Conservation (phyloP, 2,113 vertebrate species). For the Perccottus glenii region DNA sequence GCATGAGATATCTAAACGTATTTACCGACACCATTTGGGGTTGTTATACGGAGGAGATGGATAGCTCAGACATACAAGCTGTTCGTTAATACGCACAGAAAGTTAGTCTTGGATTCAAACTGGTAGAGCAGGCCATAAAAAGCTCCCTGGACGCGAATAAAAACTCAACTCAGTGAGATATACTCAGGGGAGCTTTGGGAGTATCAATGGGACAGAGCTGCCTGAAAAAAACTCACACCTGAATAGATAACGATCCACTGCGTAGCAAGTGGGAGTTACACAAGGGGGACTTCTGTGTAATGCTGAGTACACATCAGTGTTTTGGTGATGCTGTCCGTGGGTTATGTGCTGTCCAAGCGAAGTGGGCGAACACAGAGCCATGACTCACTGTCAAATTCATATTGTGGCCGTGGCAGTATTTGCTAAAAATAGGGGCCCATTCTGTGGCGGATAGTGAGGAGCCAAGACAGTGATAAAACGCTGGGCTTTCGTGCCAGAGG, state of each 20-base stretch:
- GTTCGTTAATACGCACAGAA: slow-evolving; percentile 44
- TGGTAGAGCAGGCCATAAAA: slow-evolving; percentile 47
- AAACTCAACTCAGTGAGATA: slow-evolving; percentile 54
- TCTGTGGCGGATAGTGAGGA: slow-evolving; percentile 29
- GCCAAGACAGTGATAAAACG: slow-evolving; percentile 63
- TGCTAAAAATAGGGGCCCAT: slow-evolving; percentile 64
- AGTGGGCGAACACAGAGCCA: slow-evolving; percentile 57
- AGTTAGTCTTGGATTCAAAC: slow-evolving; percentile 44
- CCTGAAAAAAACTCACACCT: slow-evolving; percentile 13
- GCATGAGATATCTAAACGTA: slow-evolving; percentile 6
- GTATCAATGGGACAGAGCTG: slow-evolving; percentile 24
- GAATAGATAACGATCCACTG: slow-evolving; percentile 21
- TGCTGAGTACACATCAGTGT: slow-evolving; percentile 7
- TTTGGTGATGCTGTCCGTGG: slow-evolving; percentile 28
- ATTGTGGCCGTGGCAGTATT: slow-evolving; percentile 60
- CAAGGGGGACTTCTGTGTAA: slow-evolving; percentile 10
- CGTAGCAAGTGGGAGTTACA: slow-evolving; percentile 38
- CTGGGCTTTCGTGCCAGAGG: slow-evolving; percentile 43
- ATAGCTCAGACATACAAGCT: slow-evolving; percentile 1
- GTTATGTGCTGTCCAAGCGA: slow-evolving; percentile 34
- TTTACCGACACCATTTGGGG: slow-evolving; percentile 43
- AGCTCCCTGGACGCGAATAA: slow-evolving; percentile 51
- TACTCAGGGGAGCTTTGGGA: slow-evolving; percentile 43
- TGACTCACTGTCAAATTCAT: slow-evolving; percentile 66
- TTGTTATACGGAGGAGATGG: not conserved